A percentile compares a stretch with the other conserved stretches of the same genome.
phyloP scores from a whole-genome alignment of 2,888 invertebrate genomes.

The Anaspis maculata region DNA sequence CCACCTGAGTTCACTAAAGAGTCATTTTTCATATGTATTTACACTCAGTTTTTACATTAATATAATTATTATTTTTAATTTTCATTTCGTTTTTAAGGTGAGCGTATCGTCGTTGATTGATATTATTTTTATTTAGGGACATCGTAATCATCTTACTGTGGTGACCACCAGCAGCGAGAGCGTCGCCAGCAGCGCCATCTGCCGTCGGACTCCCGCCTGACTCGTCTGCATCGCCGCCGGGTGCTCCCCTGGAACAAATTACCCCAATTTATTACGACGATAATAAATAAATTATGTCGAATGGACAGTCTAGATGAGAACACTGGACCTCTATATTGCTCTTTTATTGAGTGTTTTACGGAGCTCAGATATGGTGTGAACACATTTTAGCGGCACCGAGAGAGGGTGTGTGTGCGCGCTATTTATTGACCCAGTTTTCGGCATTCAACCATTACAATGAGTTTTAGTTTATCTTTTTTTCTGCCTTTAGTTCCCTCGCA shows the following conservation, averaged over 20 bases:
- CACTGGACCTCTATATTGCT: conserved; percentile 7
- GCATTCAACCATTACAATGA: too few species aligned
- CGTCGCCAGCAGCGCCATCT: conserved; percentile 29
- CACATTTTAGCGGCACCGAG: conserved; percentile 9
- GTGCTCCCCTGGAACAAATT: conserved; percentile 61
- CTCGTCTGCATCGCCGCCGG: conserved; percentile 81
- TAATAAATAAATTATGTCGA: conserved; percentile 15
- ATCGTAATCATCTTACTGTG: conserved; percentile 35
- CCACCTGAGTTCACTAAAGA: too few species aligned
- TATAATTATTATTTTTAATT: conserved; percentile 12
- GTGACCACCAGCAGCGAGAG: conserved; percentile 26
- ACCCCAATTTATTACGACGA: conserved; percentile 17
- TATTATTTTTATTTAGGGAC: conserved; percentile 21
- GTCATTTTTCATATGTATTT: conserved; percentile 8
- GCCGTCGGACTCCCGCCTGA: conserved; percentile 37
- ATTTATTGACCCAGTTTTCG: too few species aligned
- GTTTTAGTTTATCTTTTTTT: too few species aligned
- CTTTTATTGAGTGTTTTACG: conserved; percentile 8
- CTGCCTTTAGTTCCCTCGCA: too few species aligned
- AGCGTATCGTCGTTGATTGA: conserved; percentile 18
- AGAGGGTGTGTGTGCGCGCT: too few species aligned
- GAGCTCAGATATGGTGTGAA: conserved; percentile 6
- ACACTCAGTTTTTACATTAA: conserved; percentile 14
- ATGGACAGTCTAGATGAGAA: conserved; percentile 4
- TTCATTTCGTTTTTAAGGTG: too few species aligned